These are phyloP conservation scores for Notoglanidium macrostoma DNA, from an alignment of 2,797 vertebrate genomes.

Conservation along the genomic window DNA sequence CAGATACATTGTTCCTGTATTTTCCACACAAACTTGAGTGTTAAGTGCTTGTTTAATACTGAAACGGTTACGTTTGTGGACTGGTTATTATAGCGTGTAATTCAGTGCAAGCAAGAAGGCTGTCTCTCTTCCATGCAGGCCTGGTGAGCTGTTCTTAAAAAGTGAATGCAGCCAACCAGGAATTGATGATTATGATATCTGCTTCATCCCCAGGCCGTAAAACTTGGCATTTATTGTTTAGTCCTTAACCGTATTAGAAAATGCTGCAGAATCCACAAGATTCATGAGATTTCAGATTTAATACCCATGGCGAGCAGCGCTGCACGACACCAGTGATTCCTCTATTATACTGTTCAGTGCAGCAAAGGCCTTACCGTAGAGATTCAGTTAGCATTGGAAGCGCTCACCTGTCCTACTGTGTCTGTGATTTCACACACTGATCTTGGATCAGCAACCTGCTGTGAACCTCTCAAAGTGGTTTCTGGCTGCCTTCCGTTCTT, in stretches of 20 bases:
- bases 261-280: background rate
- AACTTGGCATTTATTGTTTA: background rate
- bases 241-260: background rate
- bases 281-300: conserved; percentile 5
- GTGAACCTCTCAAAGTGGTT: conserved; percentile 3
- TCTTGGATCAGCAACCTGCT: conserved; percentile 23
- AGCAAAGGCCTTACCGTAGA: conserved; percentile 3
- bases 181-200: background rate
- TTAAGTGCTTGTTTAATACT: no score
- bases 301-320: background rate
- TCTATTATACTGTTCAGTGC: background rate
- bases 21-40: background rate
- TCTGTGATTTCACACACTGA: background rate
- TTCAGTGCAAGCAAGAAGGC: background rate
- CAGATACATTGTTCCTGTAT: background rate
- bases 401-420: background rate
- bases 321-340: background rate
- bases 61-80: background rate
- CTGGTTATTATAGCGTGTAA: background rate
- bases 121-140: background rate
- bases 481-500: background rate
- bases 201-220: background rate
- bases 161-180: background rate
- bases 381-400: background rate
- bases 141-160: background rate